These are phyloP conservation scores for Meteorus cinctellus DNA, from an alignment of 2,888 invertebrate species.

Conservation along the genomic window DNA sequence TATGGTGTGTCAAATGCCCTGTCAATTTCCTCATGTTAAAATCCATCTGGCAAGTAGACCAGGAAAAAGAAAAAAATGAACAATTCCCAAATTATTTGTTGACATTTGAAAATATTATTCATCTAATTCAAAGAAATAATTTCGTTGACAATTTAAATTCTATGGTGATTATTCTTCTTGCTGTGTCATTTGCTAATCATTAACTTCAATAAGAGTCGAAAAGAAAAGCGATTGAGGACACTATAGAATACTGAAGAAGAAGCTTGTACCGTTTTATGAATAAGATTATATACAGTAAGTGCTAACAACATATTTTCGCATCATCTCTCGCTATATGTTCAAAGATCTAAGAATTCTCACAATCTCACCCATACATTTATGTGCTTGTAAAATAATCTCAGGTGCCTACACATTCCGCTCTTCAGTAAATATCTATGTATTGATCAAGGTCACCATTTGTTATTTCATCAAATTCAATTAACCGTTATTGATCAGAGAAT, in stretches of 20 bases:
- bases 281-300: not conserved
- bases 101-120: no score
- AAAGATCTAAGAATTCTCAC: not conserved
- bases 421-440: not conserved
- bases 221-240: not conserved
- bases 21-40: not conserved
- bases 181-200: not conserved
- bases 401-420: not conserved
- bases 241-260: not conserved
- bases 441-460: not conserved
- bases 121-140: not conserved
- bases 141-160: not conserved
- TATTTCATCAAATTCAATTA: not conserved
- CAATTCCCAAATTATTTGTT: not conserved
- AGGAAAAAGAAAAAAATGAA: not conserved
- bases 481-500: slow-evolving; percentile 1
- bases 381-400: not conserved
- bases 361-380: not conserved
- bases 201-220: not conserved
- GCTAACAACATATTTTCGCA: not conserved
- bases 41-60: not conserved
- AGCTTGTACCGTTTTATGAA: slow-evolving; percentile 3
- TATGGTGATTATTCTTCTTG: not conserved
- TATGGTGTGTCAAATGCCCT: not conserved
- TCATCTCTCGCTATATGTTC: not conserved